These are phyloP conservation scores for Nasonia oneida DNA, from an alignment of 2,888 invertebrate species.

Conservation along the genomic window DNA sequence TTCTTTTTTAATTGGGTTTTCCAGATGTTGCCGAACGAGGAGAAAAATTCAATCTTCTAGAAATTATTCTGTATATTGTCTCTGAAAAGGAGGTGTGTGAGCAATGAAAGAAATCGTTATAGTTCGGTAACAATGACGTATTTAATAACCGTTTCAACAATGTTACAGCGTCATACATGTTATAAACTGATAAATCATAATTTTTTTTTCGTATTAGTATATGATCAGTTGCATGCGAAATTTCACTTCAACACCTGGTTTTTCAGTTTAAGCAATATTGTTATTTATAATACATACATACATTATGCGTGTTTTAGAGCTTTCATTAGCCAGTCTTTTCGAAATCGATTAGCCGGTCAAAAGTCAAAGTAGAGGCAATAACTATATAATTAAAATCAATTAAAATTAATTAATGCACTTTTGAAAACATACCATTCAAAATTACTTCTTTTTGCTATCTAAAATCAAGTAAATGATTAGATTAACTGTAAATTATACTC, in stretches of 20 bases:
- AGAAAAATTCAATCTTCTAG: too few relatives aligned
- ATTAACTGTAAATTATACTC: neutral
- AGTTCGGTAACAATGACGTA: conserved; percentile 79
- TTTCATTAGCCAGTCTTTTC: conserved; percentile 17
- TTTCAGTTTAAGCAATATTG: conserved; percentile 65
- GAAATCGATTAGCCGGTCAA: conserved; percentile 27
- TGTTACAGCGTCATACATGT: conserved; percentile 73
- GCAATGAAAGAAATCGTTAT: conserved; percentile 65
- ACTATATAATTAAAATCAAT: too few relatives aligned
- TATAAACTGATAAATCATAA: conserved; percentile 63
- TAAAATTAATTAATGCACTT: too few relatives aligned
- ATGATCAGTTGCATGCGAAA: conserved; percentile 72
- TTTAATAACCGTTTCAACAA: conserved; percentile 79
- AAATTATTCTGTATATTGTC: too few relatives aligned
- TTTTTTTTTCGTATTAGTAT: conserved; percentile 56
- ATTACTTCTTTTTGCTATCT: neutral
- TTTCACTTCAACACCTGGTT: conserved; percentile 72
- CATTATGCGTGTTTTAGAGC: conserved; percentile 65
- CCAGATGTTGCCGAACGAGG: too few relatives aligned
- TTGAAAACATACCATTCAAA: too few relatives aligned
- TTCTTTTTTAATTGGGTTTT: neutral
- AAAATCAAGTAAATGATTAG: neutral
- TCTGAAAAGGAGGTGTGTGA: conserved; percentile 22
- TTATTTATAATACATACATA: conserved; percentile 77
- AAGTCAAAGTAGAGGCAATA: too few relatives aligned